These are phyloP conservation scores for Cantharis rustica DNA, from an alignment of 2,888 invertebrate genomes.

Conservation along the genomic window DNA sequence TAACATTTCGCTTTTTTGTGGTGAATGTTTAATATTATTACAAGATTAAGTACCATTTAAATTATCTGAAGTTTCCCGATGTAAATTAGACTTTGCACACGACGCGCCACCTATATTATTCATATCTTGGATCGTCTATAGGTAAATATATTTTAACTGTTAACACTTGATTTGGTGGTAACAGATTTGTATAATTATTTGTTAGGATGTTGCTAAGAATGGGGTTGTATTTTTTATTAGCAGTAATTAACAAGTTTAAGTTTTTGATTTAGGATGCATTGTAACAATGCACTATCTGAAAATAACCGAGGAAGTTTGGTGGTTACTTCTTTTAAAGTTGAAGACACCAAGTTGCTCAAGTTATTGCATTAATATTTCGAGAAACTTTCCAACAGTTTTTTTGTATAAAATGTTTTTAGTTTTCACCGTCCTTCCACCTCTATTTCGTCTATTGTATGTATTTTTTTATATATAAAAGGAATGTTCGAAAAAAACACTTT, in stretches of 20 bases:
- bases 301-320: background rate
- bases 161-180: no score
- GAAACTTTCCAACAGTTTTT: background rate
- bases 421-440: background rate
- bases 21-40: no score
- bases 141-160: no score
- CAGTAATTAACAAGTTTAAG: background rate
- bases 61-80: no score
- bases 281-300: background rate
- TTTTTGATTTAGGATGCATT: background rate
- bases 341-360: background rate
- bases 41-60: no score
- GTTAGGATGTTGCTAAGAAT: background rate
- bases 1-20: no score
- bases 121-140: no score
- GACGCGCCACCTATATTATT: no score
- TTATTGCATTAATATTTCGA: background rate
- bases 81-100: no score
- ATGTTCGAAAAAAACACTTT: background rate
- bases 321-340: background rate
- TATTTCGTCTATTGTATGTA: background rate
- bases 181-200: no score
- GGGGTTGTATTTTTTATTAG: background rate
- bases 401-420: background rate
- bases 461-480: background rate